Evolutionary conservation across 1,140 invertebrate genomes (phyloP), one percentile per base, ranked within the genome.

Genomic region (Drosophila ercepeae): DNA sequence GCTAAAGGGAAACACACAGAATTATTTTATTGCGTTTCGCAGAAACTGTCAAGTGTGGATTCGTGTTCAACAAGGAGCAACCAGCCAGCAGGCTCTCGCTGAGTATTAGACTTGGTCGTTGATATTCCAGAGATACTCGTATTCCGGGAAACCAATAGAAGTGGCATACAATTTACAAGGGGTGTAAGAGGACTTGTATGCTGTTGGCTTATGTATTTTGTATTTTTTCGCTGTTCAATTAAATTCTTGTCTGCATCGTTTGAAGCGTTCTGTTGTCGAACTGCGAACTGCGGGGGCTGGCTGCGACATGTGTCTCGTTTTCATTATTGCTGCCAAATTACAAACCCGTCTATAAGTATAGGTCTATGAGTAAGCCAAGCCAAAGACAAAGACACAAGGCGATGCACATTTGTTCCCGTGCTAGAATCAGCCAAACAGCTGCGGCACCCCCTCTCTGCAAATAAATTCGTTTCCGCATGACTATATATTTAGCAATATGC

Each of bases 381-480:
- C 29, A 41, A 18, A 60, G 34, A 73, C 51, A 78, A 41, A 32
- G 50, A 68, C 23, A 41, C 46, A 29, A 29, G 27, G n/a, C 46
- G 48, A 14, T 57, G 71, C 59, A 71, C 54, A 81, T 49, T 50
- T 52, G 45, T 51, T 64, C 60, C 63, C 48, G 25, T 44, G 60
- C 19, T 58, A 69, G 65, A 70, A 36, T 70, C 67, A 27, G 65
- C 53, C 54, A 59, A 36, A 42, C 68, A 73, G 34, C 63, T 78
- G 74, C 36, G 75, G 13, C 55, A 58, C 54, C 19, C 19, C 21
- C 44, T n/a, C 6, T 46, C 44, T 44, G 50, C 44, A 65, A 52
- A 60, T 53, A 73, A 60, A 86, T 61, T 81, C 75, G 81, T 84
- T 84, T 84, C 79, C 79, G 79, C 76, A 69, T 86, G 64, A 48